Evolutionary conservation across 2,113 vertebrate genomes (phyloP), one percentile per base, ranked within the genome.

Genomic region (Malurus alboscapulatus): DNA sequence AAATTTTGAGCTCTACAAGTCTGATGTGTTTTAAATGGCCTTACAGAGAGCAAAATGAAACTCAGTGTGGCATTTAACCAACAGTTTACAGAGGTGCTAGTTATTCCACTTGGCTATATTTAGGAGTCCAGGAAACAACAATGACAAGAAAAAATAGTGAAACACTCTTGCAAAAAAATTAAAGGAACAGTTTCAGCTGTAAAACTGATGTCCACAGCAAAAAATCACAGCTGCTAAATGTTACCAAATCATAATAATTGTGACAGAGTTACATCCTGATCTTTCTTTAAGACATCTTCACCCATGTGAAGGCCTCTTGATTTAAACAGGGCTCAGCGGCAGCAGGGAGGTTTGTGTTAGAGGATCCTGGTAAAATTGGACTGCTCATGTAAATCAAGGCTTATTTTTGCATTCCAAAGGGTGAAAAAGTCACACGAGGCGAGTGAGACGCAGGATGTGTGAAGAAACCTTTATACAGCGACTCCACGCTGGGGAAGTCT

Each of bases 71-170:
- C 94, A 82, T 95, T 98, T 95, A 96, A 95, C 95, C 92, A 97
- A 90, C 81, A 88, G 90, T 97, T 98, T 96, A 96, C 95, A 97
- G 97, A 96, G 93, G 93, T 95, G 94, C 95, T 94, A 86, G 95
- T 96, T 96, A 96, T 96, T 96, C 92, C 89, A 92, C 94, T 93
- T 97, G 93, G 94, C 95, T 96, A 96, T 96, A 95, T 94, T 97
- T 97, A 96, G 97, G 96, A 97, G 96, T 97, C 95, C 97, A 95
- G 83, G 95, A 96, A 97, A 96, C 96, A 97, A 96, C 88, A 97
- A 97, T 86, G 79, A 84, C 68, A 38, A 88, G 92, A 94, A 91
- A 87, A 95, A 90, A 84, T 25, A 83, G 34, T 3, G 19, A 92
- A 85, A 83, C 38, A 40, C 74, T 94, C 42, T 84, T 94, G 79